Percentiles rank a stretch among this genome's conserved stretches.
phyloP scores from a whole-genome alignment of 2,797 vertebrate species.

The Strix occidentalis region DNA sequence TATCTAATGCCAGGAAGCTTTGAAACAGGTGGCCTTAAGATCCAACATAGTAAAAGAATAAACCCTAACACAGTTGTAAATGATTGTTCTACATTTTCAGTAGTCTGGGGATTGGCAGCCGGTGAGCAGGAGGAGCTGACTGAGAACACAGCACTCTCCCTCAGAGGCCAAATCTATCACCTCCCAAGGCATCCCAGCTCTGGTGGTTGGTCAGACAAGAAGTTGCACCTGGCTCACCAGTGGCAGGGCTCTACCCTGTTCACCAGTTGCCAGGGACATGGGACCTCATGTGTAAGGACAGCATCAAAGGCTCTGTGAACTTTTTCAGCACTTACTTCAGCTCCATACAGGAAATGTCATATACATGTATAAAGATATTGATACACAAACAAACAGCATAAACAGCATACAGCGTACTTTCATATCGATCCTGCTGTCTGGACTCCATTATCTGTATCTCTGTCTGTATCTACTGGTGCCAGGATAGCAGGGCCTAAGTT shows the following conservation, averaged over 20 bases:
- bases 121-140: not conserved
- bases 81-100: not conserved
- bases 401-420: constrained; percentile 25
- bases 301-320: not conserved
- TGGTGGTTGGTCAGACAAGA: not conserved
- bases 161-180: not conserved
- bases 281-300: not conserved
- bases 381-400: not conserved
- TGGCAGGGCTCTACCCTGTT: not conserved
- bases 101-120: not conserved
- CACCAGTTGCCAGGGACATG: not conserved
- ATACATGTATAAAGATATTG: not conserved
- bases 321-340: constrained; percentile 23
- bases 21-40: constrained; percentile 1
- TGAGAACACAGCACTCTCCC: not conserved
- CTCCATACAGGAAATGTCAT: not conserved
- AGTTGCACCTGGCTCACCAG: not conserved
- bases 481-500: constrained; percentile 27
- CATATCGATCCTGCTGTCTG: constrained; percentile 52
- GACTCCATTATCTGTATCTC: constrained; percentile 59
- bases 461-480: constrained; percentile 63
- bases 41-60: not conserved
- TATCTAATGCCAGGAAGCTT: constrained; percentile 27
- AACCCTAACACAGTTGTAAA: not conserved
- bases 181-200: not conserved